Evolutionary conservation across 2,797 vertebrate species (phyloP).

Genomic region (Siniperca scherzeri): DNA sequence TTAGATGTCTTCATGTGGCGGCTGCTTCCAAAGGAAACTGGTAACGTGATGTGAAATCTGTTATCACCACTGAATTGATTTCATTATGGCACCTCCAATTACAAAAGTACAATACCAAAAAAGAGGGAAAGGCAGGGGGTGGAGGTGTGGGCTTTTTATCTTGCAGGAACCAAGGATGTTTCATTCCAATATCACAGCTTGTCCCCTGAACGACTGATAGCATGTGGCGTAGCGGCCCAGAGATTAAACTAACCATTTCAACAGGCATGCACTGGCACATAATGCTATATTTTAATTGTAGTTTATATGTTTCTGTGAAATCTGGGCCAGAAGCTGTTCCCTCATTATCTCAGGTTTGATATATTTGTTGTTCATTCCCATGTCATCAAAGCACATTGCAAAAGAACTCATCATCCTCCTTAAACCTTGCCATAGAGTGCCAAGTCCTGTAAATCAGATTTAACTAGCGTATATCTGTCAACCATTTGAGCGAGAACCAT

Average conservation of each 20-base stretch:
- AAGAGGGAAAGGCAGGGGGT: conserved; percentile 51
- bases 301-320: conserved; percentile 64
- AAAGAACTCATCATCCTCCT: conserved; percentile 57
- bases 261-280: conserved; percentile 65
- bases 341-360: conserved; percentile 62
- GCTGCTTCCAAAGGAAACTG: conserved; percentile 69
- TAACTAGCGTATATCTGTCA: conserved; percentile 69
- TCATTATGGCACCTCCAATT: conserved; percentile 79
- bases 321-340: conserved; percentile 66
- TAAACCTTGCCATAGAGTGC: conserved; percentile 54
- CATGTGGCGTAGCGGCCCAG: conserved; percentile 60
- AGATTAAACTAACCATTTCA: conserved; percentile 64
- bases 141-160: conserved; percentile 63
- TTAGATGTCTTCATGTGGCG: conserved; percentile 73
- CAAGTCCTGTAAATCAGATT: conserved; percentile 70
- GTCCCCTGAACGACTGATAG: conserved; percentile 66
- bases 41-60: conserved; percentile 84
- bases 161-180: conserved; percentile 55
- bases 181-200: conserved; percentile 75
- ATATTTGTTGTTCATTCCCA: conserved; percentile 65
- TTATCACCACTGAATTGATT: conserved; percentile 81
- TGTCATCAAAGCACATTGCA: conserved; percentile 64
- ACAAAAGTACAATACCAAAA: conserved; percentile 72
- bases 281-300: conserved; percentile 62
- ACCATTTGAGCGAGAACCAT: conserved; percentile 33